Evolutionary conservation across 2,888 invertebrate genomes (phyloP), one percentile per base, ranked within the genome.

Genomic region (Ptychoptera albimana): DNA sequence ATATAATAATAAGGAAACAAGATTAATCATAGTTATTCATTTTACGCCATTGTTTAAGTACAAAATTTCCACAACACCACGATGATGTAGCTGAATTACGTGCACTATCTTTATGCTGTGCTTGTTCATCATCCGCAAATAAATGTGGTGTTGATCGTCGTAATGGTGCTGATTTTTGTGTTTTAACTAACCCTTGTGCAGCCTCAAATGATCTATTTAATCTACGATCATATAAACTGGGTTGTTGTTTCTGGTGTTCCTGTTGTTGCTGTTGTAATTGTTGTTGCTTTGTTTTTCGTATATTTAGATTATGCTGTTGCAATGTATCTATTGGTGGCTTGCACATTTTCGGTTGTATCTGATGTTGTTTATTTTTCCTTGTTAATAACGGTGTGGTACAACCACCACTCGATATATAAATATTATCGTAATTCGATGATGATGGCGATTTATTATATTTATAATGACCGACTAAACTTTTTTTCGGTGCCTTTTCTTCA

Each of bases 1-100:
- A 23, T 5, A 23, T 23, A 23, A 23, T n/a, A n/a, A n/a, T n/a
- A n/a, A 7, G 23, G 23, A 23, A 23, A 50, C 50, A 42, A 49
- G 35, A 58, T 61, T 60, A 79, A 66, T 79, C 79, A 67, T 77
- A 73, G 60, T 79, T 78, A 60, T 82, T 80, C 44, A 81, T 78
- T 66, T 80, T 80, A 55, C 77, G 75, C 67, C 82, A 74, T 54
- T 82, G 81, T 64, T 79, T 78, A 61, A 74, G 67, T 51, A 82
- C 81, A 67, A 82, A 80, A 53, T 78, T 75, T 60, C 82, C 82
- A 64, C 83, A 82, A 64, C 83, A 83, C 82, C 82, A 82, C 49
- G 62, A 64, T 47, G 63, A 63, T 49, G 62, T 64, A 46, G 63
- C 63, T 50, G 64, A 63, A 50, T 64, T 61, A 46, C 64, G 53